Evolutionary conservation across 64 coral and sea anemone genomes (phyloP), one percentile per base, ranked within the genome.

Genomic region (Orbicella faveolata): DNA sequence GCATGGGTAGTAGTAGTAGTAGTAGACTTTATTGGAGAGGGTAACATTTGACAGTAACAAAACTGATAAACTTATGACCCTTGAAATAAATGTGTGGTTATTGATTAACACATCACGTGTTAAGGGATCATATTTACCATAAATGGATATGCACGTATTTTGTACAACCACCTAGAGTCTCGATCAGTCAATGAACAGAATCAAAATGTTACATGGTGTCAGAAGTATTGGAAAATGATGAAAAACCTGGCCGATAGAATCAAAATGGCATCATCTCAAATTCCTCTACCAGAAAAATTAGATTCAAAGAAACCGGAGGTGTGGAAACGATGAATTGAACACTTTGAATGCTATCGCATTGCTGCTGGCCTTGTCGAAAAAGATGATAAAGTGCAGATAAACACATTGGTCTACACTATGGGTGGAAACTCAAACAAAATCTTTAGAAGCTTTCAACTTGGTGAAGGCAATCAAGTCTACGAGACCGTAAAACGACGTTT

Each of bases 401-500:
- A 93, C 36, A 78, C 73, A 15, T 20, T 93, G 13, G 73, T 84
- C 21, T 89, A 84, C 19, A 69, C 87, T 14, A 85, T 93, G 69
- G 87, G 92, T 11, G 79, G 79, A 89, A 93, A 89, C 25, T n/a
- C 87, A 0, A 83, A 93, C 14, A 59, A 88, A 5, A 34, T 88
- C 11, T 52, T 93, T 23, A 81, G 76, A 75, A 89, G 73, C 37
- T 89, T 90, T 36, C 57, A 85, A 19, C 19, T 89, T 9, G 44
- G 53, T 18, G 72, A 78, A 36, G 63, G 48, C 0, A 25, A 89
- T 15, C 25, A 35, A 21, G 25, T 30, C 4, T 94, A 78, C 41
- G 61, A 65, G 0, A 89, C 20, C 2, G 61, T 94, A 2, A 74
- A 66, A 62, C 66, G 19, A 16, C 44, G 36, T 8, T 88, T 88